Base-by-base conservation (phyloP, 2,797 vertebrate genomes). In the Cuniculus paca region DNA sequence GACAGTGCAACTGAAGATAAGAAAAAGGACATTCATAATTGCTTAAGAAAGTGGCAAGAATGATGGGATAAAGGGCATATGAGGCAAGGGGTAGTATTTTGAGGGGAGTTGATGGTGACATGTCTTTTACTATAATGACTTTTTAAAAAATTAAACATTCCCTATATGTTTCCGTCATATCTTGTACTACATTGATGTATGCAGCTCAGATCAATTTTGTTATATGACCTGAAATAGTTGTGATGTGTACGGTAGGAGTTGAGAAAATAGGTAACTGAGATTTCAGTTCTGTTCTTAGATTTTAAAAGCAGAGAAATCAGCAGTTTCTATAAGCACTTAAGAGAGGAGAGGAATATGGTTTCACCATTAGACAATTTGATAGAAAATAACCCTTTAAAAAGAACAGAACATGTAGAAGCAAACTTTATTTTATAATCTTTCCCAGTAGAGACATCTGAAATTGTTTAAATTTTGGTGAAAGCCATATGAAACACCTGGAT, bases 271-370 rank as follows among this genome's bases (percentile, higher is more conserved):
- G 92, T 80, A 48, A 31, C 31, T 63, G 48, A n/a, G 19, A 63
- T 95, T 97, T 94, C 54, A 68, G 65, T 95, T 96, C 85, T 10
- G 1, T 2, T 91, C n/a, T 75, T 91, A 79, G 63, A 84, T 77
- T 86, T 63, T 26, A 31, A 96, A 96, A 95, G 10, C 54, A 34
- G 0, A 22, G 10, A 34, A 5, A 74, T 96, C 54, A 93, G 94
- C 89, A 75, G 45, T 96, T 97, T 96, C 88, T 98, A 0, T 45
- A 88, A 91, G 52, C 17, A 48, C 24, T 80, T 70, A 65, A 24
- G 85, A 93, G 19, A 91, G 24, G 75, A 77, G 3, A 88, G 22
- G 39, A 86, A 58, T 52, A 17, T 26, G 34, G 74, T 75, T 90
- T 93, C 82, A 63, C 36, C 34, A 2, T 70, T 82, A 52, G 86